phyloP scores from a whole-genome alignment of 1,140 invertebrate genomes.

The Chlorops oryzae region DNA sequence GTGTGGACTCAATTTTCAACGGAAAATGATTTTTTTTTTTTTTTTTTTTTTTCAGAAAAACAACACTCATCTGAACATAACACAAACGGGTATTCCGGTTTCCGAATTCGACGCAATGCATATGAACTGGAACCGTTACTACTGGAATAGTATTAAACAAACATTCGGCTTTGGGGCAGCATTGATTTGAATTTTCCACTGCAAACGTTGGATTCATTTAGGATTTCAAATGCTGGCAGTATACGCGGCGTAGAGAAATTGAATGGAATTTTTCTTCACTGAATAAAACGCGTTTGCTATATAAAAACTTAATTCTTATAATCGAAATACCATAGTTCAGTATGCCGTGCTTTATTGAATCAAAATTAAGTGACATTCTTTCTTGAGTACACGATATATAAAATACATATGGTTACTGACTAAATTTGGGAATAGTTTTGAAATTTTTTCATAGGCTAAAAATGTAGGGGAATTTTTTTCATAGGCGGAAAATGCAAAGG shows the following conservation, averaged over 20 bases:
- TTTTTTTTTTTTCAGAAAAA: conserved; percentile 55
- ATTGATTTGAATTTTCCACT: conserved; percentile 20
- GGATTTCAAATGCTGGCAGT: conserved; percentile 15
- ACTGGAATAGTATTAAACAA: conserved; percentile 87
- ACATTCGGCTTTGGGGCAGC: conserved; percentile 86
- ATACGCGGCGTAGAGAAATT: neutral
- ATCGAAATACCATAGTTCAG: too few species aligned
- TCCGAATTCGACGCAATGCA: conserved; percentile 73
- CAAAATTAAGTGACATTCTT: too few species aligned
- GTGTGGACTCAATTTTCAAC: conserved; percentile 1
- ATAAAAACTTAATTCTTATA: too few species aligned
- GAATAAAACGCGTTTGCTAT: neutral
- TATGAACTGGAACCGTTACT: conserved; percentile 86
- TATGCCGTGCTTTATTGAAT: too few species aligned
- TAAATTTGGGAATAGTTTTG: too few species aligned
- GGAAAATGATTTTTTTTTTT: neutral
- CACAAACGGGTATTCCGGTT: conserved; percentile 73
- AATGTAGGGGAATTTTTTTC: too few species aligned
- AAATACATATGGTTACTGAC: too few species aligned
- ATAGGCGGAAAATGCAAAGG: too few species aligned
- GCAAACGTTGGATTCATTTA: conserved; percentile 9
- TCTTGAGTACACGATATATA: too few species aligned
- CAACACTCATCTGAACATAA: conserved; percentile 72
- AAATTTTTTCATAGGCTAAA: too few species aligned
- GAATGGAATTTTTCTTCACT: conserved; percentile 23